Evolutionary conservation across 2,888 invertebrate species (phyloP), one percentile per base, ranked within the genome.

Genomic region (Chaitophorus viminalis): DNA sequence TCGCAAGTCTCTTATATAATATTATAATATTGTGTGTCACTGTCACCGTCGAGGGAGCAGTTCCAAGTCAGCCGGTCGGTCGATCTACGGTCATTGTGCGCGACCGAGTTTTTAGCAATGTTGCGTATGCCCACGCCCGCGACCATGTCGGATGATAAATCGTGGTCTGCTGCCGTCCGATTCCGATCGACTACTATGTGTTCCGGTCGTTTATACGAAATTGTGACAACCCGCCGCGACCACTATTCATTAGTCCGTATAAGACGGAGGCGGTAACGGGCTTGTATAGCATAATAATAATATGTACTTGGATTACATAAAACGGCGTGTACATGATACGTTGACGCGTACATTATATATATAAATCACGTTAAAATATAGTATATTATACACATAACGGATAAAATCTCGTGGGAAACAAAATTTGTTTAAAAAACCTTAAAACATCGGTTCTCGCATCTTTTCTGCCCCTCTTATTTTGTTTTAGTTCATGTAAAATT

Each of bases 371-470:
- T 72, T 74, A 74, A 82, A 82, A 82, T 82, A 82, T 46, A 31
- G 33, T 36, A 72, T 52, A 52, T 52, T 81, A 46, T 25, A 31
- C 29, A 14, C 21, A 70, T 31, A 54, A 82, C 36, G 82, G 72
- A 82, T 74, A 54, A 36, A 74, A 84, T 84, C 83, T 84, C 75
- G 83, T 84, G 83, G 75, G 83, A 84, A 84, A 75, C 52, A 33
- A 31, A 46, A 46, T 82, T 60, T 25, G 21, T 65, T 65, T 31
- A 39, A 33, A 83, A 83, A 82, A 39, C 36, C 33, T 74, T 83
- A 60, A 79, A 33, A 52, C 70, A 9, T 21, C 46, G 70, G 46
- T 72, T 72, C 5, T 52, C 82, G 68, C n/a, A n/a, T 60, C 68
- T 68, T 29, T 29, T 17, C 9, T 82, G 46, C 31, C 31, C 3